Conservation (phyloP, 2,888 invertebrate species). For the Callyntrura sp. region DNA sequence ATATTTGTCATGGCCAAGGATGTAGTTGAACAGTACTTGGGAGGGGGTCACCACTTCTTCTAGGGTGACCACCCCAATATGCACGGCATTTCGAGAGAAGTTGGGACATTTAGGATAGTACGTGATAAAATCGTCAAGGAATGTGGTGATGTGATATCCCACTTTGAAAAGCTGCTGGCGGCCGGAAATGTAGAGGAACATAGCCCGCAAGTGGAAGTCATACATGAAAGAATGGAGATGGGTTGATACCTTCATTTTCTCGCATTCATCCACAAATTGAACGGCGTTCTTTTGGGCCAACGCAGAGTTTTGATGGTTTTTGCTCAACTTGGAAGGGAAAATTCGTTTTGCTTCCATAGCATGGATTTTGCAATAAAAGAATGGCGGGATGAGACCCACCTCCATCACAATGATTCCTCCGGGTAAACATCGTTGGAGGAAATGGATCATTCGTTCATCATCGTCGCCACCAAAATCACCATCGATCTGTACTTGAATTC, state of each 20-base stretch:
- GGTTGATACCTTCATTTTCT: slow-evolving; percentile 90
- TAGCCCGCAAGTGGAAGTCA: slow-evolving; percentile 90
- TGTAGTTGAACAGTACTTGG: slow-evolving; percentile 89
- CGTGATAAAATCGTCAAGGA: slow-evolving; percentile 91
- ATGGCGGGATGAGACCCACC: slow-evolving; percentile 89
- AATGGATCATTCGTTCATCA: slow-evolving; percentile 74
- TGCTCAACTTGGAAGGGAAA: slow-evolving; percentile 85
- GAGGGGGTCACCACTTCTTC: slow-evolving; percentile 88
- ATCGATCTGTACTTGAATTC: slow-evolving; percentile 9
- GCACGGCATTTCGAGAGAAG: slow-evolving; percentile 90
- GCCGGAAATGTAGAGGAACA: slow-evolving; percentile 89
- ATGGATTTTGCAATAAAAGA: slow-evolving; percentile 90
- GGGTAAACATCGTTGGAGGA: slow-evolving; percentile 82
- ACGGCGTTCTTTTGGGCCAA: slow-evolving; percentile 86
- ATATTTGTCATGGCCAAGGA: slow-evolving; percentile 89
- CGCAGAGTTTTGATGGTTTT: not conserved
- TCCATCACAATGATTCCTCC: slow-evolving; percentile 91
- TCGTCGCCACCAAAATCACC: slow-evolving; percentile 50
- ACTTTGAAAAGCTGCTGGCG: slow-evolving; percentile 87
- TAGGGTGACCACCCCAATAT: slow-evolving; percentile 89
- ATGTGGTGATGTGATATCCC: slow-evolving; percentile 90
- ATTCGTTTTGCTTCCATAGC: slow-evolving; percentile 89
- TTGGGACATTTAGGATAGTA: slow-evolving; percentile 92
- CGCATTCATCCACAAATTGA: slow-evolving; percentile 89
- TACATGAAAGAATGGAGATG: slow-evolving; percentile 92